These are phyloP conservation scores for Peromyscus melanophrys DNA, from an alignment of 2,797 vertebrate genomes.

Conservation along the genomic window DNA sequence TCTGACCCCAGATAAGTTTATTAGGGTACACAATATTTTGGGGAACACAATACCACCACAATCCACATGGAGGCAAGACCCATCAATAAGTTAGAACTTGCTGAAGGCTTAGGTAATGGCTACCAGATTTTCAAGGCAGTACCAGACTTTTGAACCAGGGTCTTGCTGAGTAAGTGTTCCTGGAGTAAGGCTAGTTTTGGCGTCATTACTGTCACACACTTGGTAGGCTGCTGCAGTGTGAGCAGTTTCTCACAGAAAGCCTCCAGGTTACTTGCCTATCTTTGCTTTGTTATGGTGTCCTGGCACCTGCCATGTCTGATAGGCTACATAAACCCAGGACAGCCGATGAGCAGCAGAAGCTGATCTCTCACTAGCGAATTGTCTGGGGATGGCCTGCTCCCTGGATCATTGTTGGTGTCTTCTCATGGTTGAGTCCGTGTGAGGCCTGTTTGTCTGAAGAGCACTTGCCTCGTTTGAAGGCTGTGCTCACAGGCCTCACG, in stretches of 20 bases:
- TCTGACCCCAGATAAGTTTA: no score
- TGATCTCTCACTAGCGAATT: accelerated
- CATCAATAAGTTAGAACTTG: background rate
- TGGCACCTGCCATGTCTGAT: background rate
- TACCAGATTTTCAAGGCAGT: background rate
- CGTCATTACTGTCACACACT: background rate
- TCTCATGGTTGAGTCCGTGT: background rate
- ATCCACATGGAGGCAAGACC: background rate
- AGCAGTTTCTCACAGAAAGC: background rate
- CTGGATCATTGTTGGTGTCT: background rate
- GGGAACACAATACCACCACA: no score
- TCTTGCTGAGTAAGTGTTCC: background rate
- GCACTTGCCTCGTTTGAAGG: background rate
- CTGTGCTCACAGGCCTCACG: no score
- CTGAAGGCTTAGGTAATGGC: no score
- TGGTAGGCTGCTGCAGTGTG: background rate
- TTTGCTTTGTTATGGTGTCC: background rate
- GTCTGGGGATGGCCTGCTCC: background rate
- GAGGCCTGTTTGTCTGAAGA: background rate
- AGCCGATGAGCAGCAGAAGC: background rate
- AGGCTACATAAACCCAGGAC: background rate
- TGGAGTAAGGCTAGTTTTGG: background rate
- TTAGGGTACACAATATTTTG: no score
- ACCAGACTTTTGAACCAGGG: background rate
- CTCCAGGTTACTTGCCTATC: no score